phyloP scores from a whole-genome alignment of 1,140 invertebrate genomes.

The Achroia grisella region DNA sequence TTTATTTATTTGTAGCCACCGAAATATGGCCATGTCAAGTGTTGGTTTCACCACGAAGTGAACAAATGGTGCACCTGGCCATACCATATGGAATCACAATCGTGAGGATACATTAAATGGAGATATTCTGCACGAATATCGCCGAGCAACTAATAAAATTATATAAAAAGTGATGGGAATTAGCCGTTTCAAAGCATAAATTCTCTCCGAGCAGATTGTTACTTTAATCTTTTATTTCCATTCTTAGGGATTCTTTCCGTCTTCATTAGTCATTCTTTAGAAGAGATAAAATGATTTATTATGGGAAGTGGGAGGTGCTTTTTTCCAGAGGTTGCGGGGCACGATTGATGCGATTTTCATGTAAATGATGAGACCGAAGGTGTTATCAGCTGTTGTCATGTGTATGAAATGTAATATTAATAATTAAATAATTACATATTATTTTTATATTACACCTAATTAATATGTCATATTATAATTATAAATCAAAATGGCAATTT shows the following conservation, averaged over 20 bases:
- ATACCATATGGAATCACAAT: no score
- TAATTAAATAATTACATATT: no score
- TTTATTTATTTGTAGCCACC: no score
- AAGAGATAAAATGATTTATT: conserved; percentile 33
- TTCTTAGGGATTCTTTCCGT: conserved; percentile 27
- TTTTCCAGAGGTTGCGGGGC: conserved; percentile 12
- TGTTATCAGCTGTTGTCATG: conserved; percentile 7
- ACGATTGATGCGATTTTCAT: conserved; percentile 30
- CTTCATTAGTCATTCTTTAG: conserved; percentile 49
- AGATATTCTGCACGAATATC: no score
- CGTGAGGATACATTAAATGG: no score
- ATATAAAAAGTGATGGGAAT: conserved; percentile 16
- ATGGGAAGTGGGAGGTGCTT: conserved; percentile 5
- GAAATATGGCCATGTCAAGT: no score
- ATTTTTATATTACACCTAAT: no score
- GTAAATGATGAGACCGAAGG: conserved; percentile 15
- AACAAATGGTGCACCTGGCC: no score
- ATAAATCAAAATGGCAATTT: no score
- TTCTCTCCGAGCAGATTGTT: conserved; percentile 33
- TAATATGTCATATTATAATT: no score
- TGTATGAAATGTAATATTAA: conserved; percentile 6
- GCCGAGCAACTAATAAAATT: conserved; percentile 9
- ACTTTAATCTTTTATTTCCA: conserved; percentile 42
- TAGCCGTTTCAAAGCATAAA: conserved; percentile 17
- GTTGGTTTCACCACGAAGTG: no score